A percentile compares a stretch with the other conserved stretches of the same genome.
phyloP scores from a whole-genome alignment of 2,888 invertebrate genomes.

The Prosopocoilus inquinatus region DNA sequence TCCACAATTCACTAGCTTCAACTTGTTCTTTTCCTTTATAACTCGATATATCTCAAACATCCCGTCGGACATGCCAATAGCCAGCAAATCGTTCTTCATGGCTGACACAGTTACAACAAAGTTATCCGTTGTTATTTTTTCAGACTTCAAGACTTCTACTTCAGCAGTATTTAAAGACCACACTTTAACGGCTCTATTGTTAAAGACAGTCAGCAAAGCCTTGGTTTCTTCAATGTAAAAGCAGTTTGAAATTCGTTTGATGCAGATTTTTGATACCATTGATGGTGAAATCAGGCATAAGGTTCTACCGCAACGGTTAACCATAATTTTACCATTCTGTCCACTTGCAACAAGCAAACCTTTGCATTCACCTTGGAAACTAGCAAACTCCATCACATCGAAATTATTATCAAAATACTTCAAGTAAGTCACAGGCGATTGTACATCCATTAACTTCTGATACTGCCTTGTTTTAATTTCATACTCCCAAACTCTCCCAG shows the following conservation, averaged over 20 bases:
- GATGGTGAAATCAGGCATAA: constrained; percentile 5
- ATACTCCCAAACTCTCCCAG: constrained; percentile 37
- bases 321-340: constrained; percentile 21
- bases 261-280: constrained; percentile 6
- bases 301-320: constrained; percentile 10
- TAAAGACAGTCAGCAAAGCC: constrained; percentile 21
- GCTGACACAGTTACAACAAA: constrained; percentile 28
- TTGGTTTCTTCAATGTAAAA: constrained; percentile 21
- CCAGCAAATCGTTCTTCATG: constrained; percentile 27
- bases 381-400: constrained; percentile 4
- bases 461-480: constrained; percentile 33
- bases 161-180: constrained; percentile 24
- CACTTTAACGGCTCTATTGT: constrained; percentile 25
- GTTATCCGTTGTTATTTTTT: constrained; percentile 18
- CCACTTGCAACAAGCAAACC: constrained; percentile 20
- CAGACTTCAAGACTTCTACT: constrained; percentile 20
- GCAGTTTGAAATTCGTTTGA: constrained; percentile 23
- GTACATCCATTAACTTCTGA: constrained; percentile 28
- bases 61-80: constrained; percentile 28
- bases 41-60: constrained; percentile 28
- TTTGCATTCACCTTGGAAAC: not conserved
- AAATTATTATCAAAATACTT: constrained; percentile 28
- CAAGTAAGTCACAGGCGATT: constrained; percentile 28
- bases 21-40: not conserved
- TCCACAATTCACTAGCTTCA: constrained; percentile 10